Evolutionary conservation across 2,797 vertebrate genomes (phyloP), one percentile per base, ranked within the genome.

Genomic region (Danio tinwini): DNA sequence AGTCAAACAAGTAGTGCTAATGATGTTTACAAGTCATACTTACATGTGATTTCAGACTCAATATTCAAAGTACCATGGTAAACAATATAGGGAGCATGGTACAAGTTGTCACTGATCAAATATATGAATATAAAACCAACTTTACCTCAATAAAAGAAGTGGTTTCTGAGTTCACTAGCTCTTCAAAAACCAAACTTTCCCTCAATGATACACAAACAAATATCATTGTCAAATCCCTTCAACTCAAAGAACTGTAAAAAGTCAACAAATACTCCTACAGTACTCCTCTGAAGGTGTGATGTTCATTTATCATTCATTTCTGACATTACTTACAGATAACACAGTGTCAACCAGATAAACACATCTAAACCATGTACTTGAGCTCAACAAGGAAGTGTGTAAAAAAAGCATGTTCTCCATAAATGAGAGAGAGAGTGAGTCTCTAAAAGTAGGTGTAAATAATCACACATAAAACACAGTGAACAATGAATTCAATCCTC

Each of bases 401-500:
- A 42, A 47, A 2, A 58, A n/a, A 69, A 47, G n/a, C 72, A 72
- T 49, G 45, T 47, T 62, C 73, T 45, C 10, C 53, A 61, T 63
- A 14, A 53, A n/a, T 0, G 21, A 63, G 19, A 29, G 8, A 19
- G 65, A 6, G 14, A 0, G 9, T 16, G 19, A 29, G 29, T 29
- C 1, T 3, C 29, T 16, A 5, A 55, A 17, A 3, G n/a, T 44
- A 53, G 37, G 7, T 10, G 2, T 73, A 17, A 47, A 73, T 59
- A n/a, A 6, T 29, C 2, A 50, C 11, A 40, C 37, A 63, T 6
- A 17, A 16, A 21, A 39, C 4, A 13, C 29, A 7, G 10, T 12
- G 64, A 49, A 59, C 37, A 53, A 55, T 16, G 16, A n/a, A 68
- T 44, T 3, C 14, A 49, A 82, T 77, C 47, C 68, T 70, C 64